Percentiles rank a stretch among this genome's conserved stretches.
Evolutionary conservation across 2,888 invertebrate species (phyloP).

Genomic region (Ormyrus labotus): DNA sequence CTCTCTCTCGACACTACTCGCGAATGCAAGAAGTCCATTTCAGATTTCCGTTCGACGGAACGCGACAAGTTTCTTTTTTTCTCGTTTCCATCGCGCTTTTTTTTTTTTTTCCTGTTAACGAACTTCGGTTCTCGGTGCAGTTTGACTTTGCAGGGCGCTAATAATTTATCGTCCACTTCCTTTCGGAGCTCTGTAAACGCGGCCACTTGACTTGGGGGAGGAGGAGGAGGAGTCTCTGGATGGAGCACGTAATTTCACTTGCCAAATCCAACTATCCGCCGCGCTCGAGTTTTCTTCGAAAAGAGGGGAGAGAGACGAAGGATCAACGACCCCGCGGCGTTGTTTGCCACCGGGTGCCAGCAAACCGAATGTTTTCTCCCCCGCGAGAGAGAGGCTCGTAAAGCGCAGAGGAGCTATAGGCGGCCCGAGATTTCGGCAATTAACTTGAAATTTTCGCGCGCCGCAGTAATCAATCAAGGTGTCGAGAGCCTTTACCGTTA

Average conservation of each 20-base stretch:
- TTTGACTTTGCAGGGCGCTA: conserved; percentile 1
- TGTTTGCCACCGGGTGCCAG: neutral
- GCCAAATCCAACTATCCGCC: neutral
- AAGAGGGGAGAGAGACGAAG: neutral
- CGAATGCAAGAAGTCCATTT: conserved; percentile 31
- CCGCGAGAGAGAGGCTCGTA: neutral
- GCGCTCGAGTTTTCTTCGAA: neutral
- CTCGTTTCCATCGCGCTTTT: neutral
- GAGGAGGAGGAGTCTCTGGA: neutral
- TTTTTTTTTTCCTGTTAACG: neutral
- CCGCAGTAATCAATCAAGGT: conserved; percentile 39
- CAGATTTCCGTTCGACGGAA: conserved; percentile 2
- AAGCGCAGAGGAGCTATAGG: neutral
- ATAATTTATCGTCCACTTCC: conserved; percentile 12
- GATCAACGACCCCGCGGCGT: neutral
- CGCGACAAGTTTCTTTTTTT: neutral
- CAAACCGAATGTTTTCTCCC: neutral
- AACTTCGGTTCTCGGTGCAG: conserved; percentile 10
- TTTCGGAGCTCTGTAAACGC: neutral
- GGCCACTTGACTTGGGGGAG: neutral
- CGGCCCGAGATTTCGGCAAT: conserved; percentile 22
- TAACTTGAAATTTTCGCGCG: conserved; percentile 27
- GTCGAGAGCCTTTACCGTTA: conserved; percentile 16
- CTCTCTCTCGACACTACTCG: neutral
- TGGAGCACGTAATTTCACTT: neutral